A percentile compares a stretch with the other conserved stretches of the same genome.
Evolutionary conservation across 2,113 vertebrate species (phyloP).

Genomic region (Gymnobelideus leadbeateri): DNA sequence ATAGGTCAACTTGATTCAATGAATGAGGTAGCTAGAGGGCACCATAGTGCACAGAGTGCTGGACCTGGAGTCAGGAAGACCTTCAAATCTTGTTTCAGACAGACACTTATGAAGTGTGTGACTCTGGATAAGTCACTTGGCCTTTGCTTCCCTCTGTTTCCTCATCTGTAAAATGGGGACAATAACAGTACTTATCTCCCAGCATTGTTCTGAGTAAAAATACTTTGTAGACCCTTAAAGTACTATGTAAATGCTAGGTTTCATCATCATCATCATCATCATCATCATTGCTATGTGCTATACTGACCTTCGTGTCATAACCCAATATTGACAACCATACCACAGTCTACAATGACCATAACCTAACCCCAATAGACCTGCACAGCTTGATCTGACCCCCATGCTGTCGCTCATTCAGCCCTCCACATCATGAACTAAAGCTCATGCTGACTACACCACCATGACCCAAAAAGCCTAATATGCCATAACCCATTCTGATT

Average conservation of each 20-base stretch:
- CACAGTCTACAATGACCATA: neutral
- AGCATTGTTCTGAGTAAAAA: neutral
- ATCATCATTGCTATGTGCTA: neutral
- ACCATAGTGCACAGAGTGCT: neutral
- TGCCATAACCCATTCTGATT: neutral
- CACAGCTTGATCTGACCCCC: neutral
- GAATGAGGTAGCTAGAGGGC: neutral
- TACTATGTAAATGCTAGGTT: neutral
- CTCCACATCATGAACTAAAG: neutral
- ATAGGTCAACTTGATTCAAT: neutral
- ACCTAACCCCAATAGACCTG: neutral
- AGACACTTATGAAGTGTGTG: neutral
- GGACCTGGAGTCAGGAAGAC: neutral
- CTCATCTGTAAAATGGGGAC: neutral
- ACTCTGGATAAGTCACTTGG: neutral
- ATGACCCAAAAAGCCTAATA: neutral
- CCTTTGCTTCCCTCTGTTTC: neutral
- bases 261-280: neutral
- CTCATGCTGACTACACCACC: neutral
- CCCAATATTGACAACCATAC: neutral
- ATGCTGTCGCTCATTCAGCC: neutral
- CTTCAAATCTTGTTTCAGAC: neutral
- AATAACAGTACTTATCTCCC: neutral
- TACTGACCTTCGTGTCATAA: neutral
- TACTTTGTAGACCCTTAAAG: neutral